Evolutionary conservation across 2,888 invertebrate genomes (phyloP).

Genomic region (Melangyna quadrimaculata): DNA sequence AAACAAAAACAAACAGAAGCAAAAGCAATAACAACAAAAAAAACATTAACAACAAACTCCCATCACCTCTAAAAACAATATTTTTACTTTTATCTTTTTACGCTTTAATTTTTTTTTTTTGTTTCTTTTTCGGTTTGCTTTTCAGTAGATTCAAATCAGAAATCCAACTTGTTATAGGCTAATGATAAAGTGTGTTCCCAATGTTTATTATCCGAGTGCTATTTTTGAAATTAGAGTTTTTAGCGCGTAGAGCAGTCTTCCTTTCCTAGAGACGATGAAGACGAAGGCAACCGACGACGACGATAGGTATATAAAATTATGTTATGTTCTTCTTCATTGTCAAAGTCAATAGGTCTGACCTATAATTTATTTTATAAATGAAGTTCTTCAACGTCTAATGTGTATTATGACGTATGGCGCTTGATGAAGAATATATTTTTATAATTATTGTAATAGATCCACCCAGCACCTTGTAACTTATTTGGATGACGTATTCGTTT

Average conservation of each 20-base stretch:
- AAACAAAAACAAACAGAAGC: background rate
- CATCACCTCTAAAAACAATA: conserved; percentile 38
- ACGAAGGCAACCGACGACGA: background rate
- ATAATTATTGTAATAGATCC: background rate
- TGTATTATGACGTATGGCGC: background rate
- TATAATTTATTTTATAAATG: conserved; percentile 16
- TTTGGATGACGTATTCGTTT: conserved; percentile 56
- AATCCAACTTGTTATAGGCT: conserved; percentile 6
- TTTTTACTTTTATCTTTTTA: conserved; percentile 20
- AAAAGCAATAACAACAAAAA: background rate
- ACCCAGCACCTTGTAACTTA: conserved; percentile 54
- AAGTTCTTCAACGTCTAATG: background rate
- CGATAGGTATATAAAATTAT: background rate
- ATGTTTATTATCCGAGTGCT: conserved; percentile 10
- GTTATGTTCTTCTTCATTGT: conserved; percentile 19
- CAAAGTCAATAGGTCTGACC: conserved; percentile 37
- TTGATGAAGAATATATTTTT: background rate
- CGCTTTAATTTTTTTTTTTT: background rate
- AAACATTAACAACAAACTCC: conserved; percentile 18
- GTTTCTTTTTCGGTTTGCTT: conserved; percentile 27
- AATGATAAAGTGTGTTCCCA: conserved; percentile 13
- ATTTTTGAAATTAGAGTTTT: conserved; percentile 18
- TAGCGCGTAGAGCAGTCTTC: background rate
- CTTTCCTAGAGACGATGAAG: background rate
- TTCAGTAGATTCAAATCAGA: background rate